Evolutionary conservation across 2,113 vertebrate species (phyloP), one percentile per base, ranked within the genome.

Genomic region (Varanus komodoensis): DNA sequence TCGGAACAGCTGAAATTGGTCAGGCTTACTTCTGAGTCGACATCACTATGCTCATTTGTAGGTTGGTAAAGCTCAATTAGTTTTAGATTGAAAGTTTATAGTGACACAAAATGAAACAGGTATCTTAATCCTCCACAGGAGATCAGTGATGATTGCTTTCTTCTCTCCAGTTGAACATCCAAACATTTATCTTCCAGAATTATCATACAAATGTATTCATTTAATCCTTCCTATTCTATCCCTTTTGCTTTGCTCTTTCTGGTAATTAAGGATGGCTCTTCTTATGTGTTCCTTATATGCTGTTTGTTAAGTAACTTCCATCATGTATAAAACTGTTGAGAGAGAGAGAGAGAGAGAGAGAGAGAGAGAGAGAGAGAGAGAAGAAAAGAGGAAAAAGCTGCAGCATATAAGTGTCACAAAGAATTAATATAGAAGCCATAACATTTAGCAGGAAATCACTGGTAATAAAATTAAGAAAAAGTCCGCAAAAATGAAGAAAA

Each of bases 111-210:
- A 77, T 64, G 14, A 44, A 77, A 75, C 77, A 87, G 4, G 67
- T 44, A 19, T 67, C 38, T 48, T 52, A 79, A 23, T 87, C 75
- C 54, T 78, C 38, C 75, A 79, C 15, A 29, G 74, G 86, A 79
- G 86, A 87, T 64, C 74, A 79, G 3, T 79, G 86, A 79, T 87
- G 25, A 79, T 68, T 79, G 86, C 44, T 11, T 79, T 78, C 61
- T 50, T 87, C 34, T 34, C 38, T 80, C 77, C n/a, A 50, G 77
- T 79, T 79, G 34, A 67, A 68, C 17, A 79, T 68, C 86, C 57
- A 68, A 87, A 79, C 44, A 68, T 79, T 68, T 79, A 68, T 50
- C 75, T 48, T 87, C 86, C 75, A 68, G 50, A 57, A 79, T 68
- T 23, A 87, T 80, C 44, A 32, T 68, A 50, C 25, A 67, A 67